phyloP scores from a whole-genome alignment of 2,113 vertebrate genomes.

The Macrotus californicus region DNA sequence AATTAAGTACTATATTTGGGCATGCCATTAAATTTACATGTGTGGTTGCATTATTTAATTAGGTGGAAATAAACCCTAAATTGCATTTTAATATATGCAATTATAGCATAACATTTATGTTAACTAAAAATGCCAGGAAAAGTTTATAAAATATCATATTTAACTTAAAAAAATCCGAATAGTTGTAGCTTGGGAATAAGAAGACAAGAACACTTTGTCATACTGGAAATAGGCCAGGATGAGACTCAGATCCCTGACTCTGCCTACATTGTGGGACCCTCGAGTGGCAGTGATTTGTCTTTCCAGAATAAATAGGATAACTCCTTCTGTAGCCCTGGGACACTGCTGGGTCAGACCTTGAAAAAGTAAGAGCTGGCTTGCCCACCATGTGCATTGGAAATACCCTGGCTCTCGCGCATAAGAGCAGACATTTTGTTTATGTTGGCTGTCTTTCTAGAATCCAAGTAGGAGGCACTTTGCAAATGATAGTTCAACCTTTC shows the following conservation, averaged over 20 bases:
- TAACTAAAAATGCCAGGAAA: constrained; percentile 63
- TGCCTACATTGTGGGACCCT: background rate
- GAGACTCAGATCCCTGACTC: background rate
- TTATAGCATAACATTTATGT: constrained; percentile 67
- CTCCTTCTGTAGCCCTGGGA: background rate
- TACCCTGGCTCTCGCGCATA: background rate
- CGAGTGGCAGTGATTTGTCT: background rate
- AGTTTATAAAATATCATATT: constrained; percentile 69
- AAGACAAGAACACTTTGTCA: constrained; percentile 51
- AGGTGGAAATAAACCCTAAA: constrained; percentile 62
- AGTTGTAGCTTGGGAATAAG: constrained; percentile 45
- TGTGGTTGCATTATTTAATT: constrained; percentile 71
- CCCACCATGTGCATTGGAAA: background rate
- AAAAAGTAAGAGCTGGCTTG: background rate
- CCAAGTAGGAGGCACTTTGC: constrained; percentile 23
- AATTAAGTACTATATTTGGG: constrained; percentile 38
- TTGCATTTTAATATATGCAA: constrained; percentile 67
- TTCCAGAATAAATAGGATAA: background rate
- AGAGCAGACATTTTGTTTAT: constrained; percentile 42
- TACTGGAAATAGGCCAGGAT: background rate
- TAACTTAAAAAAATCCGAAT: constrained; percentile 56
- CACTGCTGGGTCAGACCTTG: background rate
- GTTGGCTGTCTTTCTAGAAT: constrained; percentile 55
- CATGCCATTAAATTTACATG: constrained; percentile 67
- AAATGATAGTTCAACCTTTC: constrained; percentile 31